These are phyloP conservation scores for Calliopum simillimum DNA, from an alignment of 2,888 invertebrate species.

Conservation along the genomic window DNA sequence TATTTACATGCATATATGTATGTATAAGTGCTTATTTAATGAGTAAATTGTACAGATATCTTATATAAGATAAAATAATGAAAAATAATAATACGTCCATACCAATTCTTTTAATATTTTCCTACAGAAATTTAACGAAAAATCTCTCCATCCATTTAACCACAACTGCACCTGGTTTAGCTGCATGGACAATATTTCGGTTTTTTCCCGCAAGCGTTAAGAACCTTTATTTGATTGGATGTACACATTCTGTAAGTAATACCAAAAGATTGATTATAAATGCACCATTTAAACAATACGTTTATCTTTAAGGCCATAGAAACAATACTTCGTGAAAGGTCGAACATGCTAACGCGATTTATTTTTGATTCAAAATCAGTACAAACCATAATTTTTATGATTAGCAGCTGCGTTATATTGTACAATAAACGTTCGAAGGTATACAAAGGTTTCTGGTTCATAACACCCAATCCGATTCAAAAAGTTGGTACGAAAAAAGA, in stretches of 20 bases:
- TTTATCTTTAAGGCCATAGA: slow-evolving; percentile 49
- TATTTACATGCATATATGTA: too few relatives aligned
- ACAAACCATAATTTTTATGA: slow-evolving; percentile 58
- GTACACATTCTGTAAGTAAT: slow-evolving; percentile 56
- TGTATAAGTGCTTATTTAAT: too few relatives aligned
- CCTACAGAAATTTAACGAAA: slow-evolving; percentile 47
- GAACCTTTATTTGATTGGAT: slow-evolving; percentile 50
- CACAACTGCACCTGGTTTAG: slow-evolving; percentile 47
- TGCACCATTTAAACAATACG: not conserved
- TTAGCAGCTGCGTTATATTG: slow-evolving; percentile 53
- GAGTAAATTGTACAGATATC: too few relatives aligned
- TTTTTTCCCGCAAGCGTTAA: slow-evolving; percentile 45
- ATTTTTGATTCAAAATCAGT: slow-evolving; percentile 46
- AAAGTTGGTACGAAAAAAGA: not conserved
- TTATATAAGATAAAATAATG: too few relatives aligned
- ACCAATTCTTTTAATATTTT: not conserved
- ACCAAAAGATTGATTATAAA: too few relatives aligned
- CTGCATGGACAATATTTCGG: slow-evolving; percentile 47
- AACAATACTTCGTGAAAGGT: slow-evolving; percentile 47
- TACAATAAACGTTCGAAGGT: slow-evolving; percentile 46
- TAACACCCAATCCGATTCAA: slow-evolving; percentile 43
- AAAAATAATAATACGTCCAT: too few relatives aligned
- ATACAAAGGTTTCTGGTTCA: slow-evolving; percentile 56
- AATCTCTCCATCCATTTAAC: slow-evolving; percentile 46
- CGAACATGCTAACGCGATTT: slow-evolving; percentile 44